Evolutionary conservation across 2,797 vertebrate species (phyloP).

Genomic region (Naso thynnoides): DNA sequence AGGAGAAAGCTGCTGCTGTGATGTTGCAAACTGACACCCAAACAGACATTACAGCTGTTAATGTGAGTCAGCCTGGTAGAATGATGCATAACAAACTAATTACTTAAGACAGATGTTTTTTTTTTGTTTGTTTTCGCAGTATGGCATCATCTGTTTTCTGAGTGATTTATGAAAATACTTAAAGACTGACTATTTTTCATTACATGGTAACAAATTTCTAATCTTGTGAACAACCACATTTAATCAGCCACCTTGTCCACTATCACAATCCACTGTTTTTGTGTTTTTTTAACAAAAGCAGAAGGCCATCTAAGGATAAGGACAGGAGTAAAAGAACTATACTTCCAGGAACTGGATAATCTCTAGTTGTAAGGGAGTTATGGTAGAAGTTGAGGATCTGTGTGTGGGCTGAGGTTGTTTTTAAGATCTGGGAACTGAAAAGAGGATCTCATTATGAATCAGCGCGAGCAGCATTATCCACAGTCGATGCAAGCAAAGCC

Average conservation of each 20-base stretch:
- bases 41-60: background rate
- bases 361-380: slow-evolving; percentile 36
- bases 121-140: too few relatives aligned
- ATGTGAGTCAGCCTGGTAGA: background rate
- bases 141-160: background rate
- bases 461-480: slow-evolving; percentile 29
- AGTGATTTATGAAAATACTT: background rate
- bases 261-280: background rate
- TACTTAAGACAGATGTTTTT: slow-evolving; percentile 4
- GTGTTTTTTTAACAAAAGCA: background rate
- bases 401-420: slow-evolving; percentile 62
- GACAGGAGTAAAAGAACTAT: slow-evolving; percentile 15
- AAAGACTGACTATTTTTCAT: background rate
- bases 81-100: slow-evolving; percentile 2
- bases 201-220: background rate
- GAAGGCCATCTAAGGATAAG: slow-evolving; percentile 32
- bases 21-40: slow-evolving; percentile 11
- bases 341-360: slow-evolving; percentile 34
- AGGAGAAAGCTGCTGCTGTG: background rate
- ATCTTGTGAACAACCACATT: background rate
- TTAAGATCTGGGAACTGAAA: slow-evolving; percentile 52
- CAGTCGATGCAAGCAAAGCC: slow-evolving; percentile 41
- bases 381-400: slow-evolving; percentile 31
- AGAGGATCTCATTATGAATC: slow-evolving; percentile 63
- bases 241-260: slow-evolving; percentile 14